Evolutionary conservation across 2,113 vertebrate genomes (phyloP), one percentile per base, ranked within the genome.

Genomic region (Vulpes lagopus): DNA sequence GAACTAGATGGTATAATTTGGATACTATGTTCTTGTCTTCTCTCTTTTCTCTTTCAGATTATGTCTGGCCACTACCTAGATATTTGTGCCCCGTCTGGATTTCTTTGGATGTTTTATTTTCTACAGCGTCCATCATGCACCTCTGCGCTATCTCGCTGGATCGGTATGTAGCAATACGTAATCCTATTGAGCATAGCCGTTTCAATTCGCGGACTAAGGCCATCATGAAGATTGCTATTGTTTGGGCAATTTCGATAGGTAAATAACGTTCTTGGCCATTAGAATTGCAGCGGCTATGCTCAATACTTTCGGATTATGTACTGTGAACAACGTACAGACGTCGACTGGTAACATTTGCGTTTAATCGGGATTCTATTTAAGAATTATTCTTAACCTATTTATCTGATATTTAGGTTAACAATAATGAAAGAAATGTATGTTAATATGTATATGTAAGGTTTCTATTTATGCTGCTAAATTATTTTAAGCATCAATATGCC

Each of bases 161-260:
- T 98, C 99, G 99, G 95, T 99, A 99, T 97, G 99, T 99, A 95
- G 99, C 99, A 98, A 99, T 99, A 98, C 99, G 99, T 98, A 99
- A 99, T 98, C 99, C 99, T 98, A 99, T 99, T 96, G 99, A 99
- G 99, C 99, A 99, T 99, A 99, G 99, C 98, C 99, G 99, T 98
- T 99, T 99, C 99, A 99, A 99, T 99, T 99, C 99, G 96, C 99
- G 99, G 98, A 99, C 99, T 99, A 99, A 99, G 98, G 99, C 99
- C 98, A 99, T 99, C 99, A 99, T 99, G 99, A 99, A 99, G 99
- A 99, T 99, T 96, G 99, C 99, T 84, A 99, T 99, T 1, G 99
- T 99, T 98, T 99, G 99, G 99, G 99, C 99, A 98, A 99, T 99
- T 97, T 99, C 99, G 57, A 99, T 99, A 99, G 99, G 99, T 99